Percentiles rank a stretch among this genome's conserved stretches.
Evolutionary conservation across 2,888 invertebrate genomes (phyloP).

Genomic region (Entomobrya multifasciata): DNA sequence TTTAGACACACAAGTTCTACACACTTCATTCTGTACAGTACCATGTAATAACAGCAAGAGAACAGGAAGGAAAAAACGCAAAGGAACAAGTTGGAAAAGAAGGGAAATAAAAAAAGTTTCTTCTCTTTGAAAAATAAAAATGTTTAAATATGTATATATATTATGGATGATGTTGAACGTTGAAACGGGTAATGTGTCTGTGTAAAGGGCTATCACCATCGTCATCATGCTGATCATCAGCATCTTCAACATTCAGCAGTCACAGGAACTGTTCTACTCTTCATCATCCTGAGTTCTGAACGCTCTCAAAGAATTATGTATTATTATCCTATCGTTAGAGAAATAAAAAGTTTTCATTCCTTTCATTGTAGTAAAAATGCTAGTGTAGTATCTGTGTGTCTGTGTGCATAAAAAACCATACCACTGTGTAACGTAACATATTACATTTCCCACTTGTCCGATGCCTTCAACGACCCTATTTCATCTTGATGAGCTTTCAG

Average conservation of each 20-base stretch:
- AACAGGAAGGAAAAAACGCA: slow-evolving; percentile 38
- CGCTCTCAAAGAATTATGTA: slow-evolving; percentile 5
- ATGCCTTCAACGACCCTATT: slow-evolving; percentile 29
- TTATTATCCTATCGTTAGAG: slow-evolving; percentile 10
- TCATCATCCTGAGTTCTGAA: slow-evolving; percentile 18
- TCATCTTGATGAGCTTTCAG: slow-evolving; percentile 54
- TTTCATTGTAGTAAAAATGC: background rate
- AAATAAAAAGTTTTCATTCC: background rate
- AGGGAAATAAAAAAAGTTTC: slow-evolving; percentile 22
- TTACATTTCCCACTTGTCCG: slow-evolving; percentile 58
- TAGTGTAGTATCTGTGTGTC: background rate
- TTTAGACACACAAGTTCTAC: slow-evolving; percentile 27
- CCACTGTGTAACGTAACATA: background rate
- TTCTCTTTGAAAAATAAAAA: background rate
- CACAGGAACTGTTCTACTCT: slow-evolving; percentile 3
- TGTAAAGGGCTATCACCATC: slow-evolving; percentile 25
- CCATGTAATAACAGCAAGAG: background rate
- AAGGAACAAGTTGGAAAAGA: slow-evolving; percentile 42
- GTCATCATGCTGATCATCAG: slow-evolving; percentile 7
- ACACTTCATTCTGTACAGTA: background rate
- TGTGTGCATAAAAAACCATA: slow-evolving; percentile 18
- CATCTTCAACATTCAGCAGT: slow-evolving; percentile 26
- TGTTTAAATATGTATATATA: background rate
- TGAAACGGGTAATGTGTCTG: slow-evolving; percentile 43
- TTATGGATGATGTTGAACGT: slow-evolving; percentile 5